Conservation (phyloP, 1,140 invertebrate species). For the Phymastichus coffea region DNA sequence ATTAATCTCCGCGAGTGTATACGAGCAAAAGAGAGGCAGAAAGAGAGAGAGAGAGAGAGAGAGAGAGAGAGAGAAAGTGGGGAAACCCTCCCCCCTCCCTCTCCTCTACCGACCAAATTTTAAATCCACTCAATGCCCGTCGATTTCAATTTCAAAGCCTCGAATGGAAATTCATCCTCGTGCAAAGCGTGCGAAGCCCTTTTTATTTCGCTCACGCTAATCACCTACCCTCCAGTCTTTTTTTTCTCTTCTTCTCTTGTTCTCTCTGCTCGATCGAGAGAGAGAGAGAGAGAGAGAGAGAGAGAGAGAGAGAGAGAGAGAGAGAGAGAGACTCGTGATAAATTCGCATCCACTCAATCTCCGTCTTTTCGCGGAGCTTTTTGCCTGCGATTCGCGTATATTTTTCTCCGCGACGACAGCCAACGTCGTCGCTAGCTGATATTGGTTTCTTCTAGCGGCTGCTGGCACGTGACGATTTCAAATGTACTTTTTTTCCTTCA, state of each 20-base stretch:
- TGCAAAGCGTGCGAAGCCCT: not conserved
- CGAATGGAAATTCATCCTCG: conserved; percentile 14
- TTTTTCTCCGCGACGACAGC: too few species aligned
- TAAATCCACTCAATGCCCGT: not conserved
- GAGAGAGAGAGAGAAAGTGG: too few species aligned
- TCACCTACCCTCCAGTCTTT: not conserved
- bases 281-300: conserved; percentile 1
- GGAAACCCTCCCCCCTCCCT: too few species aligned
- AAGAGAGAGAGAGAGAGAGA: too few species aligned
- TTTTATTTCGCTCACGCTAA: conserved; percentile 19
- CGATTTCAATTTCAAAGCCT: conserved; percentile 16
- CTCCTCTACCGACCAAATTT: too few species aligned
- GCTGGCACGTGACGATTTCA: too few species aligned
- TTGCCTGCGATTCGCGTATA: too few species aligned
- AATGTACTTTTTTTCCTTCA: too few species aligned
- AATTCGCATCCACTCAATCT: conserved; percentile 23
- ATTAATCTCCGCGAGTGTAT: too few species aligned
- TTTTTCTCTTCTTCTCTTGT: not conserved
- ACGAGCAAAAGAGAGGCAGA: not conserved
- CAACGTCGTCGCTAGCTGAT: too few species aligned
- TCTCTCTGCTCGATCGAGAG: not conserved
- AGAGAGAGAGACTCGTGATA: conserved; percentile 5
- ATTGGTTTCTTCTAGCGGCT: too few species aligned
- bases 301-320: conserved; percentile 8
- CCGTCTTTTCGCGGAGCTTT: too few species aligned